Evolutionary conservation across 2,797 vertebrate genomes (phyloP).

Genomic region (Propithecus deckenii): DNA sequence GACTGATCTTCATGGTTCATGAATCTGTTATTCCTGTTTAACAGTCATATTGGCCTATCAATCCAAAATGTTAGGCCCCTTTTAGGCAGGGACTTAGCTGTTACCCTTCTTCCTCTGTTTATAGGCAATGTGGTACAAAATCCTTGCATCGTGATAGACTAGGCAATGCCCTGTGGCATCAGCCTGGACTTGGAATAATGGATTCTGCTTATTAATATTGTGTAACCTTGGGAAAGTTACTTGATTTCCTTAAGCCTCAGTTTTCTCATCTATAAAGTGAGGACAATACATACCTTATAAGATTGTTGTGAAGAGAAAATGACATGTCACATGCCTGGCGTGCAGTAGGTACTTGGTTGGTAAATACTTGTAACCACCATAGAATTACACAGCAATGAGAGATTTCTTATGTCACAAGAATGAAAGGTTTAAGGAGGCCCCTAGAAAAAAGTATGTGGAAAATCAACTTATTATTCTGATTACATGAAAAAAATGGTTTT

Average conservation of each 20-base stretch:
- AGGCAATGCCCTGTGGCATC: not conserved
- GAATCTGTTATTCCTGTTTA: not conserved
- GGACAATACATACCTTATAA: not conserved
- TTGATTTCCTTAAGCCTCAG: not conserved
- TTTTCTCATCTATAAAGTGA: not conserved
- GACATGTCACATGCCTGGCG: not conserved
- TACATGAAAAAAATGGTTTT: not conserved
- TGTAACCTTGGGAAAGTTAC: not conserved
- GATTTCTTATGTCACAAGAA: not conserved
- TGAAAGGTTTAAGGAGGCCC: not conserved
- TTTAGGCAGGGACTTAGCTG: not conserved
- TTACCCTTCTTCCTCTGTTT: not conserved
- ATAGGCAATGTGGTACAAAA: not conserved
- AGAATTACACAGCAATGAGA: not conserved
- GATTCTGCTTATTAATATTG: not conserved
- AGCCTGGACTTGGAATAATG: not conserved
- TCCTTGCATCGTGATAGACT: not conserved
- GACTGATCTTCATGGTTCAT: not conserved
- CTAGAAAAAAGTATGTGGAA: not conserved
- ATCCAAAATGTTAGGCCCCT: not conserved
- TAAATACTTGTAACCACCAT: not conserved
- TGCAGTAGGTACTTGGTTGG: not conserved
- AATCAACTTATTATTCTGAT: not conserved
- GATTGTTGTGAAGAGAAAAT: not conserved
- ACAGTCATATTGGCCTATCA: not conserved